These are phyloP conservation scores for Heterohyrax brucei DNA, from an alignment of 2,797 vertebrate species.

Conservation along the genomic window DNA sequence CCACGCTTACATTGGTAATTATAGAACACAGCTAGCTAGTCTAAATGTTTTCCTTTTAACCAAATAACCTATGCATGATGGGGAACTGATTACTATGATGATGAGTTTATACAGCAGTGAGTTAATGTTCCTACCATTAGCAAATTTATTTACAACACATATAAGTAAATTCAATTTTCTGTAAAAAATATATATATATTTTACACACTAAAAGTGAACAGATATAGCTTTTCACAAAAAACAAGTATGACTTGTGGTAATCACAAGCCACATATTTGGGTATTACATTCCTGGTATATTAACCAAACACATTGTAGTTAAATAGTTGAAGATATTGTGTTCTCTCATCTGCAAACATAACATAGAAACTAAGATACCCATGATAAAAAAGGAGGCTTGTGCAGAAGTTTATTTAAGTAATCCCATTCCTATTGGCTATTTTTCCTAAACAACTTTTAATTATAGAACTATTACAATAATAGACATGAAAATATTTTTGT, in stretches of 20 bases:
- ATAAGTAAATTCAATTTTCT: slow-evolving; percentile 41
- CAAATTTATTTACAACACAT: slow-evolving; percentile 37
- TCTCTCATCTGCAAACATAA: slow-evolving; percentile 2
- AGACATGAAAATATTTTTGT: slow-evolving; percentile 54
- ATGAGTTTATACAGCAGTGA: background rate
- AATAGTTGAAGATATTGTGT: slow-evolving; percentile 20
- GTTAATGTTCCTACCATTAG: slow-evolving; percentile 35
- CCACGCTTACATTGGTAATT: background rate
- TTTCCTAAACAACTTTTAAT: slow-evolving; percentile 30
- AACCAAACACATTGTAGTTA: background rate
- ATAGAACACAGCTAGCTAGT: background rate
- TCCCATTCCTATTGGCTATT: background rate
- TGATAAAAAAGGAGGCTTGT: background rate
- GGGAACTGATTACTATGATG: background rate
- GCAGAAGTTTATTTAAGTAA: slow-evolving; percentile 36
- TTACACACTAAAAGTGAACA: background rate
- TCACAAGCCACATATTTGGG: background rate
- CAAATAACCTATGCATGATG: background rate
- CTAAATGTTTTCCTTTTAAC: slow-evolving; percentile 40
- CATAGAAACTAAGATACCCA: background rate
- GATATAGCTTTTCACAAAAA: background rate
- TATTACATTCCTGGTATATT: background rate
- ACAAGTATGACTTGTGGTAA: background rate
- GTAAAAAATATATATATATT: background rate
- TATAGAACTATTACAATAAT: slow-evolving; percentile 34